Evolutionary conservation across 1,140 invertebrate genomes (phyloP).

Genomic region (Sipha flava): DNA sequence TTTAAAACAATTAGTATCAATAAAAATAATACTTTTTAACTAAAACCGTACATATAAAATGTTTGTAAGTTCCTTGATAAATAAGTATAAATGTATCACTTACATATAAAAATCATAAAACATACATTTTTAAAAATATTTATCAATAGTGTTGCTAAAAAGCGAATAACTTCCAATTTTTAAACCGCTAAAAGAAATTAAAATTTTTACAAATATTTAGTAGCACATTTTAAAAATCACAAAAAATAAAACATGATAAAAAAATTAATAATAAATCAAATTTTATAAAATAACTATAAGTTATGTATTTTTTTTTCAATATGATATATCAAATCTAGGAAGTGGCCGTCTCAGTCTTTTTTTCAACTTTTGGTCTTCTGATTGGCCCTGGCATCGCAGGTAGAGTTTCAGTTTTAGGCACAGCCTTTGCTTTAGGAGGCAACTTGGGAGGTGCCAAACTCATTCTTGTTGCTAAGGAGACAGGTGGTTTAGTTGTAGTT

Average conservation of each 20-base stretch:
- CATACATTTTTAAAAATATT: neutral
- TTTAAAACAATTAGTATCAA: neutral
- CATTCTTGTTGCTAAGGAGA: constrained; percentile 20
- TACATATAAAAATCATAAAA: constrained; percentile 26
- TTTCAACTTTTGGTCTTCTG: constrained; percentile 20
- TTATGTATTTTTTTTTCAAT: neutral
- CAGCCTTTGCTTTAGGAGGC: constrained; percentile 12
- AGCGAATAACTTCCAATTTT: neutral
- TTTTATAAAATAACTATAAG: constrained; percentile 19
- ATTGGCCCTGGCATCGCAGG: constrained; percentile 16
- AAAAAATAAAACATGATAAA: constrained; percentile 19
- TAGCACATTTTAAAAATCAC: constrained; percentile 21
- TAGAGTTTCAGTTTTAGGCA: neutral
- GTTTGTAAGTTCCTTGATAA: constrained; percentile 4
- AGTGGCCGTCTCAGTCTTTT: constrained; percentile 32
- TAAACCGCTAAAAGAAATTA: neutral
- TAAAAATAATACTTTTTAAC: constrained; percentile 17
- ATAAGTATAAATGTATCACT: constrained; percentile 24
- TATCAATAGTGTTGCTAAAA: constrained; percentile 10
- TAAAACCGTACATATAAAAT: neutral
- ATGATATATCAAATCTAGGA: constrained; percentile 14
- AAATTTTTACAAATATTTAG: constrained; percentile 2
- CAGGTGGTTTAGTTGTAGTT: neutral
- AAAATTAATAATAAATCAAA: constrained; percentile 6
- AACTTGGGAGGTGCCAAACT: constrained; percentile 23